Evolutionary conservation across 2,113 vertebrate species (phyloP).

Genomic region (Anguilla japonica): DNA sequence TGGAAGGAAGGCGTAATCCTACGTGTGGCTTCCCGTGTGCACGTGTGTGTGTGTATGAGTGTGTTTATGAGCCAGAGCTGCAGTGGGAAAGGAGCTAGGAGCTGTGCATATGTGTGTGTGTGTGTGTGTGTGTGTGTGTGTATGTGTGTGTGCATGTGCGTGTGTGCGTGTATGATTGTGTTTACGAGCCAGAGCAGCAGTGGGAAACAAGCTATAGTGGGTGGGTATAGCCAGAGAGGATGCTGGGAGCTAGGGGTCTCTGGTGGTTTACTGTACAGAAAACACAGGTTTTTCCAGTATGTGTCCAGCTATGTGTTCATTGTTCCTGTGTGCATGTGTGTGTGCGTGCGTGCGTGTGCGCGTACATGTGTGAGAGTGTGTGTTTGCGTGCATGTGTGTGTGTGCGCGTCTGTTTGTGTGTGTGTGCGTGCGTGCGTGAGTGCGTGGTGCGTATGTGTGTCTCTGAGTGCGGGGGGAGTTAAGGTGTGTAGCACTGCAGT

Average conservation of each 20-base stretch:
- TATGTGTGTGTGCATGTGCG: not conserved
- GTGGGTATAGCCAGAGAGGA: not conserved
- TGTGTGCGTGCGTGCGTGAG: slow-evolving; percentile 23
- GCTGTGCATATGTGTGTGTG: too few relatives aligned
- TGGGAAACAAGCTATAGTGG: not conserved
- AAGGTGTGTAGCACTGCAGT: not conserved
- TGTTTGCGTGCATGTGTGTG: slow-evolving; percentile 19
- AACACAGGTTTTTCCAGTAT: not conserved
- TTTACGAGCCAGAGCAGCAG: not conserved
- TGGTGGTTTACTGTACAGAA: not conserved
- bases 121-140: too few relatives aligned
- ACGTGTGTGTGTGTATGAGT: not conserved
- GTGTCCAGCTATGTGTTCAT: not conserved
- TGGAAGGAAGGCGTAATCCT: slow-evolving; percentile 47
- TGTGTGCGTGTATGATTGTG: not conserved
- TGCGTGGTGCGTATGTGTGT: slow-evolving; percentile 22
- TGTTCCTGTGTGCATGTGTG: slow-evolving; percentile 17
- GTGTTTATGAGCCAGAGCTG: not conserved
- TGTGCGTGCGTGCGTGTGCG: slow-evolving; percentile 21
- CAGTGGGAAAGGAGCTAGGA: not conserved
- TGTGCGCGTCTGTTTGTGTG: slow-evolving; percentile 27
- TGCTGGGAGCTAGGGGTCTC: slow-evolving; percentile 13
- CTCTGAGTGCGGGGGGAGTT: slow-evolving; percentile 19
- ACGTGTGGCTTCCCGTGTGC: slow-evolving; percentile 12
- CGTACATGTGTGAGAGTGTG: slow-evolving; percentile 27